These are phyloP conservation scores for Trissoscelio sp. DNA, from an alignment of 2,888 invertebrate species.

Conservation along the genomic window DNA sequence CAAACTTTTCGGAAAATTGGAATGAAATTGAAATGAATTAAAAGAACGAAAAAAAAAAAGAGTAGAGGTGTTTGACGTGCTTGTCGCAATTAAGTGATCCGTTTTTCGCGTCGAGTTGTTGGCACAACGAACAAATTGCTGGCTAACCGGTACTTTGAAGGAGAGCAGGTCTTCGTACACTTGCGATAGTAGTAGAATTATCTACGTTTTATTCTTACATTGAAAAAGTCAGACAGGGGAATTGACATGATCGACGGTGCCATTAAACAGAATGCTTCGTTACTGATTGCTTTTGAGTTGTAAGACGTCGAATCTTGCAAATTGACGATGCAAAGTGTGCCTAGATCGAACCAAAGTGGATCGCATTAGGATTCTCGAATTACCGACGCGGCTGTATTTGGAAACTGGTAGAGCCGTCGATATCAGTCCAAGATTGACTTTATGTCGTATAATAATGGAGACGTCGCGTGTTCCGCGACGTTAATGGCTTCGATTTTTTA, in stretches of 20 bases:
- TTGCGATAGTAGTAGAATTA: constrained; percentile 38
- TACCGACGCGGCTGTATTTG: constrained; percentile 12
- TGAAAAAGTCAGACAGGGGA: constrained; percentile 29
- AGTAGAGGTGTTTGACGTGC: constrained; percentile 24
- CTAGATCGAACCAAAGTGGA: constrained; percentile 24
- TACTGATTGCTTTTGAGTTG: constrained; percentile 40
- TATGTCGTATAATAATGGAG: constrained; percentile 30
- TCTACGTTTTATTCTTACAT: constrained; percentile 42
- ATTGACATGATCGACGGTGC: constrained; percentile 36
- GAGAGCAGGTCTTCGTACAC: constrained; percentile 14
- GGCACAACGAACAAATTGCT: constrained; percentile 50
- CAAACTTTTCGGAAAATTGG: too few relatives aligned
- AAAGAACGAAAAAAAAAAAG: too few relatives aligned
- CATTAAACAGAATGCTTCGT: constrained; percentile 25
- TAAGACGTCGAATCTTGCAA: constrained; percentile 33
- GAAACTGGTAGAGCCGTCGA: constrained; percentile 10
- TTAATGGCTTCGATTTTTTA: constrained; percentile 19
- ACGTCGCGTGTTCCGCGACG: constrained; percentile 16
- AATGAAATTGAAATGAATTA: too few relatives aligned
- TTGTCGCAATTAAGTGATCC: constrained; percentile 45
- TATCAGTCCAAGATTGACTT: constrained; percentile 30
- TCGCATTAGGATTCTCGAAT: constrained; percentile 30
- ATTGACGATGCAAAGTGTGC: constrained; percentile 20
- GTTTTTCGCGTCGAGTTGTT: constrained; percentile 48
- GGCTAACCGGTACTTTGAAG: constrained; percentile 57